These are phyloP conservation scores for Ophioninae sp. DNA, from an alignment of 2,888 invertebrate genomes.

Conservation along the genomic window DNA sequence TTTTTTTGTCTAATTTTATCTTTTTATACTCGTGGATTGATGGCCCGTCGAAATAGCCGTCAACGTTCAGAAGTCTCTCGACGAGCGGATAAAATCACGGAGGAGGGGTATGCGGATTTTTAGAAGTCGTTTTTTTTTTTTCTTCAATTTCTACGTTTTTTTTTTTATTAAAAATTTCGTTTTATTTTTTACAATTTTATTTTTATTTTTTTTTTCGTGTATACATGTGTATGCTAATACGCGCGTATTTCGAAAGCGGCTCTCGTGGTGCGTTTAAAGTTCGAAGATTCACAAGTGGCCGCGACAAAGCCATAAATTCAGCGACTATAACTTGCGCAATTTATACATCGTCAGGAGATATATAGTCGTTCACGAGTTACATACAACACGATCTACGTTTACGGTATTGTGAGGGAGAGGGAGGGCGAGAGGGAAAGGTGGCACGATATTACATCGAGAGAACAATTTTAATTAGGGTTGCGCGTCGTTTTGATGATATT, in stretches of 20 bases:
- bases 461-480: slow-evolving; percentile 52
- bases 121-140: background rate
- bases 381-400: slow-evolving; percentile 30
- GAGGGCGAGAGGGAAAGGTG: background rate
- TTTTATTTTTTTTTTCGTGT: background rate
- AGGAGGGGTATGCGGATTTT: background rate
- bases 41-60: background rate
- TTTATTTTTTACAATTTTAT: background rate
- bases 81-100: slow-evolving; percentile 3
- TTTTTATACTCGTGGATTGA: slow-evolving; percentile 6
- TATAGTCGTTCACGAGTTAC: slow-evolving; percentile 43
- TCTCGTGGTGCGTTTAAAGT: slow-evolving; percentile 21
- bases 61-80: background rate
- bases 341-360: slow-evolving; percentile 56
- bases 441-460: slow-evolving; percentile 26
- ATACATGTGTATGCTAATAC: background rate
- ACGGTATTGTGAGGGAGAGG: slow-evolving; percentile 10
- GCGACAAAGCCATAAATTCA: slow-evolving; percentile 52
- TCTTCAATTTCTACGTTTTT: slow-evolving; percentile 9
- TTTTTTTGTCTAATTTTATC: background rate
- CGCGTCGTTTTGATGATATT: slow-evolving; percentile 41
- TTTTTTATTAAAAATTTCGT: slow-evolving; percentile 9
- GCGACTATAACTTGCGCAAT: slow-evolving; percentile 57
- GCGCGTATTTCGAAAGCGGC: slow-evolving; percentile 39
- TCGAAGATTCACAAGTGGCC: slow-evolving; percentile 47